These are phyloP conservation scores for Parnassius mnemosyne DNA, from an alignment of 2,888 invertebrate genomes.

Conservation along the genomic window DNA sequence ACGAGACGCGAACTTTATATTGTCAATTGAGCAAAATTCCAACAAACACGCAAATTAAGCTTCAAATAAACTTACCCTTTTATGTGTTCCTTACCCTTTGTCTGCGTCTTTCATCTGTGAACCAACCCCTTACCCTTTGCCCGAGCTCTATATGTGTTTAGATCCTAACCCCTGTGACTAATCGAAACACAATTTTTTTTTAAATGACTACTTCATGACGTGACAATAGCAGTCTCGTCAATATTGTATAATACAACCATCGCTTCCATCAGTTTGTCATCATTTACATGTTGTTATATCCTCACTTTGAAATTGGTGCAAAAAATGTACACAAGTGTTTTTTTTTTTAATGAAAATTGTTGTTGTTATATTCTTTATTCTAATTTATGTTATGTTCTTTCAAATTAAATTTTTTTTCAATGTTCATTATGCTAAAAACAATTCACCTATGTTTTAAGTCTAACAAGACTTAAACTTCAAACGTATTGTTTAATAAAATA, in stretches of 20 bases:
- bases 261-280: constrained; percentile 71
- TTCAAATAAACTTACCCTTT: constrained; percentile 81
- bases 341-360: too few relatives aligned
- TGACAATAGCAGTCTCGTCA: constrained; percentile 62
- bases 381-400: too few relatives aligned
- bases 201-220: constrained; percentile 73
- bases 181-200: constrained; percentile 70
- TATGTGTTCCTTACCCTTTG: constrained; percentile 85
- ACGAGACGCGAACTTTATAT: constrained; percentile 70
- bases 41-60: constrained; percentile 80
- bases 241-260: constrained; percentile 77
- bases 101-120: constrained; percentile 91
- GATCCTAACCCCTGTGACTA: constrained; percentile 78
- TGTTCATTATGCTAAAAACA: too few relatives aligned
- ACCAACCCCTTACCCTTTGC: constrained; percentile 78
- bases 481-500: too few relatives aligned
- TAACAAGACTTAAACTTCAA: too few relatives aligned
- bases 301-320: constrained; percentile 73
- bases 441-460: too few relatives aligned
- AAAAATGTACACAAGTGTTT: constrained; percentile 34
- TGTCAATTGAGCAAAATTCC: constrained; percentile 75
- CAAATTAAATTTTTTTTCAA: too few relatives aligned
- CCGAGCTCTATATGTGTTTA: constrained; percentile 80
- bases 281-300: constrained; percentile 44
- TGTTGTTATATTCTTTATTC: too few relatives aligned